Base-by-base conservation (phyloP, 2,888 invertebrate species). In the Trichogramma dendrolimi region DNA sequence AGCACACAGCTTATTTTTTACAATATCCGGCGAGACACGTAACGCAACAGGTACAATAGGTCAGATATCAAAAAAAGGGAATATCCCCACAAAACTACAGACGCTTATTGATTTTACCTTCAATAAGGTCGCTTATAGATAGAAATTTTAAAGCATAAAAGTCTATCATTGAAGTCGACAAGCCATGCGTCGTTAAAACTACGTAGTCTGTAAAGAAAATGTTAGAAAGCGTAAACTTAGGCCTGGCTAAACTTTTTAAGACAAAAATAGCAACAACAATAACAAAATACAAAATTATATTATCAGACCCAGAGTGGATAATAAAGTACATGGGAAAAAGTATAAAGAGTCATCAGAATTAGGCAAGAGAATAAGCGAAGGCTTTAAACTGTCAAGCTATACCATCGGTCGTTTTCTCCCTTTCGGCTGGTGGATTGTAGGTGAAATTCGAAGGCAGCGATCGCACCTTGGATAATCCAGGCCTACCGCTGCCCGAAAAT, bases 391-490 rank as follows among this genome's bases (percentile, higher is more conserved):
- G 11, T 44, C 41, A 59, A 14, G 46, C 6, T 40, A 27, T 67
- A 73, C 76, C 77, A 57, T 75, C 74, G 55, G 68, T 68, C 48
- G 69, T 67, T 60, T 67, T 71, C 49, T 74, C 74, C 44, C 64
- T 71, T 27, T 70, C 78, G 6, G 84, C 84, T 46, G 89, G 89
- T 67, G 90, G 89, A 78, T 89, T 90, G 80, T 91, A 92, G 43
- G 88, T 91, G 79, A 92, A 93, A 80, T 92, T 90, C 60, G 91
- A 87, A 60, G 92, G 92, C 69, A 92, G 84, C 62, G 92, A 92
- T 65, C 89, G 86, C 71, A 92, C 88, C 81, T 84, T 77, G 6
- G 80, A 77, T 27, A 75, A 71, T 10, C 73, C 73, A 11, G 73
- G 74, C 40, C 71, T 73, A 67, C 64, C 67, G 42, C 64, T 61